Evolutionary conservation across 2,113 vertebrate species (phyloP), one percentile per base, ranked within the genome.

Genomic region (Serilophus lunatus): DNA sequence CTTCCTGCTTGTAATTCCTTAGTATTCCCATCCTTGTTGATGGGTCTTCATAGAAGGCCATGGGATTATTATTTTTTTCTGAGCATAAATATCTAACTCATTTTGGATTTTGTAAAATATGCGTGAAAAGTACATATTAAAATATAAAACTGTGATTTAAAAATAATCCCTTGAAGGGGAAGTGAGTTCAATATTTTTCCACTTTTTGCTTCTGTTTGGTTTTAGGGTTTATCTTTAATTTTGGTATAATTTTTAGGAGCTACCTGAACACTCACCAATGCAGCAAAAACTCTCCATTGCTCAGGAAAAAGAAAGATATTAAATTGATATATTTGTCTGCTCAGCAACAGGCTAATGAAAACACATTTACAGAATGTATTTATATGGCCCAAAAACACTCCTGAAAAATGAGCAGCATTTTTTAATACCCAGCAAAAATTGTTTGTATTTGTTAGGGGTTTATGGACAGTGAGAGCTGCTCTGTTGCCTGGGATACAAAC

Each of bases 401-500:
- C 51, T 47, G 49, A 72, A 82, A 94, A 84, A 75, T 5, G 18
- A 82, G 5, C 25, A 38, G 10, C 26, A 47, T 70, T 90, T 94
- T 85, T 69, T 2, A 60, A 8, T 64, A 71, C 36, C 13, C 60
- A 22, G n/a, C 5, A 78, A 92, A 90, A 83, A 60, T 35, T 19
- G 12, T 63, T 82, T 77, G 47, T 44, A 24, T 83, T 92, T 0
- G 4, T 78, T 90, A 18, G 22, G 36, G 26, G 54, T 82, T 91
- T 71, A 24, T 7, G n/a, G 83, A 4, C 29, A 71, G 51, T 0
- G 49, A 82, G 93, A 86, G 22, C 85, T n/a, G 47, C n/a, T n/a
- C 59, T 19, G 82, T 83, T 94, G 88, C 92, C 56, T 29, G 19
- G 95, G 84, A 64, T 86, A 90, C 92, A 88, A 93, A 96, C 72